Evolutionary conservation across 2,113 vertebrate genomes (phyloP).

Genomic region (Chitala chitala): DNA sequence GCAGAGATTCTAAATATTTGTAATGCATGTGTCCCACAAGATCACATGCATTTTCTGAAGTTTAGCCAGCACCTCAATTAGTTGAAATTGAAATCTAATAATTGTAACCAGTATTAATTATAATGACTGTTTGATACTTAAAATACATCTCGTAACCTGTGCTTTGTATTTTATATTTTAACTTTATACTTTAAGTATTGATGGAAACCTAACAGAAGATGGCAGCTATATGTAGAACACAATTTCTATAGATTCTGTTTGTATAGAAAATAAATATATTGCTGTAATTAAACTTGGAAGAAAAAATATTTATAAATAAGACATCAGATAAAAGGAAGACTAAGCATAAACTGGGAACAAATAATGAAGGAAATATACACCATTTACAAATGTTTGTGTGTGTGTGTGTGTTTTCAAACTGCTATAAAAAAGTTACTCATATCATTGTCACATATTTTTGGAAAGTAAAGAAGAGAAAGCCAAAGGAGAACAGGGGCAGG

Average conservation of each 20-base stretch:
- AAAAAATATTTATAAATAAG: conserved; percentile 29
- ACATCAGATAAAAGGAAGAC: conserved; percentile 35
- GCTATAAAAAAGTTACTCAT: conserved; percentile 55
- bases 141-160: no score
- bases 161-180: neutral
- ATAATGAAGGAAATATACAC: conserved; percentile 24
- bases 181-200: neutral
- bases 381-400: conserved; percentile 35
- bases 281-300: neutral
- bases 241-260: no score
- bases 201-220: neutral
- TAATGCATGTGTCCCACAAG: neutral
- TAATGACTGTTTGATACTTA: no score
- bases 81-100: neutral
- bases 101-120: no score
- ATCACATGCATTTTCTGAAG: neutral
- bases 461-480: conserved; percentile 42
- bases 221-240: conserved; percentile 14
- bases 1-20: conserved; percentile 30
- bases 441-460: conserved; percentile 64
- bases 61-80: neutral
- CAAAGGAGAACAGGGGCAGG: conserved; percentile 50
- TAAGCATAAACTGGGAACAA: conserved; percentile 20
- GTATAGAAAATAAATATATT: no score
- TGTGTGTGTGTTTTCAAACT: conserved; percentile 37